Base-by-base conservation (phyloP, 2,113 vertebrate genomes). In the Neofelis nebulosa region DNA sequence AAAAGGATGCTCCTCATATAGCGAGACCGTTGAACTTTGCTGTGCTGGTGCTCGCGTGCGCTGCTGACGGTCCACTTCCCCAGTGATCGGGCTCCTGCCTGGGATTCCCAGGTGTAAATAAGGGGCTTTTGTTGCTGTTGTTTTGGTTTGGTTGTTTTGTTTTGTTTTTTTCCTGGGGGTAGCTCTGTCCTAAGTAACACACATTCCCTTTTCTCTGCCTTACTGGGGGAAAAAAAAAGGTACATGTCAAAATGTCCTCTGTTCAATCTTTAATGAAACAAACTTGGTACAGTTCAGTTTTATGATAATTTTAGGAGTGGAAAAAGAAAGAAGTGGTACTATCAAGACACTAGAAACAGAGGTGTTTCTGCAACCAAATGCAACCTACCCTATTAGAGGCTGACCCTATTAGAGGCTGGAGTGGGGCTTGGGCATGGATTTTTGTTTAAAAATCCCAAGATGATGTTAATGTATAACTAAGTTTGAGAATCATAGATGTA, bases 1-100 rank as follows among this genome's bases (percentile, higher is more conserved):
- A 11, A 16, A 78, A 19, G 23, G 6, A 41, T 18, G 29, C 15
- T 33, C 6, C 3, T 50, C 8, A 12, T 23, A 41, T 19, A 9
- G 27, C 0, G 4, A 38, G 1, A 15, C 41, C 1, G 2, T 1
- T 3, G 52, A 61, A 7, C 38, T 79, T 0, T 27, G 11, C 55
- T 3, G 0, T 52, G 8, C 21, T 45, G 6, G 31, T 23, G n/a
- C 9, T 3, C 1, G 0, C 25, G 1, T 4, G 16, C 13, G 9
- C 13, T 38, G 8, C 5, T 36, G 8, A 63, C 1, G 3, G 6
- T 1, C 4, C 4, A 10, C 25, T 48, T 7, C 29, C 41, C 36
- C 27, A 36, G 9, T 4, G 5, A 71, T 6, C 21, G 31, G n/a
- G 36, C 25, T 27, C 15, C 18, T 19, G 2, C 65, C 68, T 73